Base-by-base conservation (phyloP, 2,113 vertebrate species). In the Uropsilus gracilis region DNA sequence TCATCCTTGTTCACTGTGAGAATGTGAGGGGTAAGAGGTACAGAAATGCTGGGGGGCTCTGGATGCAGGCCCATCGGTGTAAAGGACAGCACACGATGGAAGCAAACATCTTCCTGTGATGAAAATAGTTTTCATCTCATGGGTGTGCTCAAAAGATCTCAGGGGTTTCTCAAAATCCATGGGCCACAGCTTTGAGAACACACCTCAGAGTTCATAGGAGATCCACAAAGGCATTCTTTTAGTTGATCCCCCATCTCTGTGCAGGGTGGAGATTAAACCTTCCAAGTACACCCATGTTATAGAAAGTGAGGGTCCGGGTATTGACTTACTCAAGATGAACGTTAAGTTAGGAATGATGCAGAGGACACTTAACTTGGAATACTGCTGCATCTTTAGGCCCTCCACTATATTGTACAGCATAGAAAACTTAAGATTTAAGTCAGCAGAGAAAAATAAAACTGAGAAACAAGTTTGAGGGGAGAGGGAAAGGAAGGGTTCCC, bases 341-440 rank as follows among this genome's bases (percentile, higher is more conserved):
- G n/a, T 86, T 44, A 84, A 53, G 75, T 12, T 55, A 75, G 68
- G 73, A 71, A 84, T 12, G 53, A 46, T 59, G 66, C 39, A 64
- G 55, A 87, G 68, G 28, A 89, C 71, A 87, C 48, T 71, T 50
- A 76, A 81, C 34, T 68, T 53, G 57, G 39, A 28, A 22, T 32
- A 88, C 61, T 37, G 44, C 80, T 77, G 46, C 30, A 28, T 57
- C 16, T 86, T 42, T 75, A 37, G 50, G 78, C 32, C 86, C 86
- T 59, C 50, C 44, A 84, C 11, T 50, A 30, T 55, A 84, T 42
- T 42, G 44, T 18, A 66, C 0, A 37, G 11, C 30, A 73, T 2
- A 50, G 57, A 92, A 95, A 84, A 92, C 46, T 30, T 66, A 89
- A 71, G n/a, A 91, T 69, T 82, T 72, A 81, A 12, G 42, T 42